Conservation (phyloP, 2,888 invertebrate genomes). For the Arenicola marina region DNA sequence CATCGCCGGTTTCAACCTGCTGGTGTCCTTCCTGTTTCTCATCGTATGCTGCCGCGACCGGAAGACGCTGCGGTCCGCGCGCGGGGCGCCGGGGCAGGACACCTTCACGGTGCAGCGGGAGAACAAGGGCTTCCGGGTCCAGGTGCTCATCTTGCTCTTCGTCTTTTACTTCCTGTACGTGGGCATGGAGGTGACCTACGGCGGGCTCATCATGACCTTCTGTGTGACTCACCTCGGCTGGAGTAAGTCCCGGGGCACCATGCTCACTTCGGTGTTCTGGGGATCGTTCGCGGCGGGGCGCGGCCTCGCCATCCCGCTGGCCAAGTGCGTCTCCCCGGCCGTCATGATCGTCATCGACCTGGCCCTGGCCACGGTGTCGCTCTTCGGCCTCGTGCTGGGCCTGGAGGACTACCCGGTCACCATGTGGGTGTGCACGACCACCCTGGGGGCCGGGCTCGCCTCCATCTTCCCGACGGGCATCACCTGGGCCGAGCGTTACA, state of each 20-base stretch:
- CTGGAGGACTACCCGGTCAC: constrained; percentile 9
- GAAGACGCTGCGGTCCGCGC: neutral
- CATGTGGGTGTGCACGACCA: constrained; percentile 59
- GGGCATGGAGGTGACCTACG: constrained; percentile 62
- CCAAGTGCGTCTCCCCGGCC: constrained; percentile 56
- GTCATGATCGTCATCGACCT: constrained; percentile 59
- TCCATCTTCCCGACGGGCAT: constrained; percentile 63
- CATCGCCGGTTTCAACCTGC: constrained; percentile 54
- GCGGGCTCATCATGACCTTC: constrained; percentile 61
- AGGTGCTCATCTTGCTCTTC: constrained; percentile 55
- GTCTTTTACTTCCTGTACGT: constrained; percentile 60
- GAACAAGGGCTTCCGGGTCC: constrained; percentile 36
- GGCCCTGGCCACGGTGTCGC: constrained; percentile 41
- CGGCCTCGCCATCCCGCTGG: constrained; percentile 60
- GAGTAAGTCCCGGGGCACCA: constrained; percentile 53
- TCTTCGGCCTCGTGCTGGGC: constrained; percentile 50
- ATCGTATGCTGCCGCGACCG: constrained; percentile 49
- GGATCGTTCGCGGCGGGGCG: constrained; percentile 60
- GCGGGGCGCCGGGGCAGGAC: neutral
- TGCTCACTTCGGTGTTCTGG: constrained; percentile 62
- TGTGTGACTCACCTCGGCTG: constrained; percentile 52
- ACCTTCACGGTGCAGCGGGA: constrained; percentile 16
- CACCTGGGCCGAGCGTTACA: constrained; percentile 62
- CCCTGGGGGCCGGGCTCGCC: constrained; percentile 62
- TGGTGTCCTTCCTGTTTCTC: constrained; percentile 55